Base-by-base conservation (phyloP, 2,888 invertebrate species). In the Drosophila nr. perissopoda region DNA sequence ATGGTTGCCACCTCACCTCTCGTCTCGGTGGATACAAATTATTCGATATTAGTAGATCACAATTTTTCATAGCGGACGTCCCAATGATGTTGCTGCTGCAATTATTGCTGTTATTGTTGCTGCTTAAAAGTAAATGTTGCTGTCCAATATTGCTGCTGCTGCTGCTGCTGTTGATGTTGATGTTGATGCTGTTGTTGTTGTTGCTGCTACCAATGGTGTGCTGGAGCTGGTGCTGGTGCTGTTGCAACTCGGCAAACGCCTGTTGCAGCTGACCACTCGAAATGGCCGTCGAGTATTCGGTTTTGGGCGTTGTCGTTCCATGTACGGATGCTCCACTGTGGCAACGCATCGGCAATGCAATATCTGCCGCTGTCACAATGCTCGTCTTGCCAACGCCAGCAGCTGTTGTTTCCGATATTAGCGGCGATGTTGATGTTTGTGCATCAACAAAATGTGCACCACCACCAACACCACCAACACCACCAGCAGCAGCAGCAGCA, bases 11-110 rank as follows among this genome's bases (percentile, higher is more conserved):
- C 27, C 81, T 89, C 83, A 93, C 93, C 92, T 93, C 93, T 91
- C 92, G 90, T 89, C 91, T 92, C 90, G 92, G 92, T 91, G 92
- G 92, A 89, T 92, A 92, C 87, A 92, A 86, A 90, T 93, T 93
- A 90, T 93, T 93, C 74, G 93, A 89, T 92, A 92, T 90, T 82
- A 91, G 87, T 84, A 92, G 89, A 92, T 92, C 92, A 91, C 92
- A 92, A 92, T 92, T 92, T 90, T 90, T 92, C 80, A 90, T 91
- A 86, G 85, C 69, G 72, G 78, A 73, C 67, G 74, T 69, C 40
- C 75, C 76, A 45, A 70, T 78, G 71, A 62, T 67, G 52, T 36
- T 60, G 71, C 40, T 77, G 67, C 34, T 76, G 64, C 89, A 80
- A 79, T 86, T 88, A 83, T 90, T 89, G 89, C 83, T 90, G 82